Percentiles rank a stretch among this genome's conserved stretches.
These are phyloP conservation scores for Eurypyga helias DNA, from an alignment of 2,113 vertebrate species.

Conservation along the genomic window DNA sequence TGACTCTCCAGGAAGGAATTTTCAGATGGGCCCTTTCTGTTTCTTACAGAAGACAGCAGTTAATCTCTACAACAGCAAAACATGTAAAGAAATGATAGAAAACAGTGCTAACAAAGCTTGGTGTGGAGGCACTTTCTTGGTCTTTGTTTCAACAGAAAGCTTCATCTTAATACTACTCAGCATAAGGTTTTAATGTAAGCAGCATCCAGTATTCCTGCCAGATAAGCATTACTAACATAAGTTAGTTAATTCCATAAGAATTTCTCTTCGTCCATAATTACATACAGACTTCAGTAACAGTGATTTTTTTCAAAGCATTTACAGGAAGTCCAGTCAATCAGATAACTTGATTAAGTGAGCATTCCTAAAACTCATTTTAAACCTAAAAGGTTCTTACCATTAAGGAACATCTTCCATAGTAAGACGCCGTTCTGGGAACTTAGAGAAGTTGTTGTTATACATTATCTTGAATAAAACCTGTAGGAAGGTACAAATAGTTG, in stretches of 20 bases:
- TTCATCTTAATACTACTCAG: background rate
- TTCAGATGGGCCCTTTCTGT: background rate
- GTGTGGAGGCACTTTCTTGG: background rate
- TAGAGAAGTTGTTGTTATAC: background rate
- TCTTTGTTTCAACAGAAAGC: background rate
- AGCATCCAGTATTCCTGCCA: background rate
- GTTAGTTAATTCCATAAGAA: background rate
- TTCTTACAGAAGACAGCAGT: background rate
- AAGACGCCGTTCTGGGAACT: background rate
- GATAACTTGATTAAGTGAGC: background rate
- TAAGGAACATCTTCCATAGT: background rate
- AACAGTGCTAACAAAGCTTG: background rate
- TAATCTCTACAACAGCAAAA: background rate
- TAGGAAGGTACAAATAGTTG: background rate
- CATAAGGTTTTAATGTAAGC: background rate
- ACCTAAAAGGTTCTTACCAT: background rate
- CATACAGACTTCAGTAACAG: background rate
- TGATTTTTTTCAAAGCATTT: background rate
- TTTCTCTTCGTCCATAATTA: background rate
- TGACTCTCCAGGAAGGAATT: background rate
- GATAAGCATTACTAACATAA: background rate
- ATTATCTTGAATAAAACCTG: background rate
- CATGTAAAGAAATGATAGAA: background rate
- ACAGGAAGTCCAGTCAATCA: background rate
- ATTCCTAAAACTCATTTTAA: background rate